Base-by-base conservation (phyloP, 2,797 vertebrate genomes). In the Acomys russatus region DNA sequence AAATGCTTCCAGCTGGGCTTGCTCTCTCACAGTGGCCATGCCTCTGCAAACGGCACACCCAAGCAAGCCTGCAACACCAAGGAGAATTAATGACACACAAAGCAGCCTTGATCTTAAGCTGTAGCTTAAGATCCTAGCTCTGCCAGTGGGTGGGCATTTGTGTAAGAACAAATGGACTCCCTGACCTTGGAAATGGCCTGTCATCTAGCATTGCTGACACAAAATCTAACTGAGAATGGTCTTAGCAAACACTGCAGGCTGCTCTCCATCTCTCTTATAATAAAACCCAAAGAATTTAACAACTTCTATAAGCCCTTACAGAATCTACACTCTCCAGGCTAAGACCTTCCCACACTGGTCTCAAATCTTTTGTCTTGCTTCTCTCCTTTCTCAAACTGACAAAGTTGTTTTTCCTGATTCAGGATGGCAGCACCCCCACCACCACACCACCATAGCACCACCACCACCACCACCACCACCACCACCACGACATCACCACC, bases 311-410 rank as follows among this genome's bases (percentile, higher is more conserved):
- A 92, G 90, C 33, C 49, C 35, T 68, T 70, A 6, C 2, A 54
- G 14, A 33, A 83, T 78, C 56, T 90, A 64, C 11, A 5, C 6
- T 83, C 35, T 44, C 6, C 49, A 6, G 20, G 73, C 66, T 82
- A 44, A 82, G 49, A 78, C 38, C 35, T 22, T 68, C 9, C 44
- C 61, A 77, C 71, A 30, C 9, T 11, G 63, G 71, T 59, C 56
- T 59, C 56, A 18, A 59, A 59, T 17, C 56, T 59, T 59, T 59
- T 59, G 56, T 59, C 56, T 44, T 44, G 44, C 44, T 44, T 3
- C 44, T 74, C 82, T 70, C 74, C 35, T 15, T 95, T 92, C 56
- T 94, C 56, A 91, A 91, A 82, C n/a, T 91, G 74, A 56, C 38
- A 71, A 86, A 35, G 12, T 1, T 84, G 22, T 83, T 44, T 82